Conservation (phyloP, 1,140 invertebrate genomes). For the Heliconius melpomene region DNA sequence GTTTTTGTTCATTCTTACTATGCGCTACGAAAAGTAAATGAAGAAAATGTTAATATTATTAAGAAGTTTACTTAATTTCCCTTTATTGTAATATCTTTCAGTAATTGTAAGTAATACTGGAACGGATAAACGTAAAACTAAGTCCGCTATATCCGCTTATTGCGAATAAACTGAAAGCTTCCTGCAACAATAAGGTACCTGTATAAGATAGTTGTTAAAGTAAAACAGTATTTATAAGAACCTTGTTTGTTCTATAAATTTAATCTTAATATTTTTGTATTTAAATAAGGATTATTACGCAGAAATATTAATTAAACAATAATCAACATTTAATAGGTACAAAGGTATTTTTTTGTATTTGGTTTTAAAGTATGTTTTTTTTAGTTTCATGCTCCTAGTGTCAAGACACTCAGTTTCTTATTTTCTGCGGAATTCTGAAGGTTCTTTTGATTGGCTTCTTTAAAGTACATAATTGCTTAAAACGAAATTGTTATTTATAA, state of each 20-base stretch:
- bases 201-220: not conserved
- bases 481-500: too few relatives aligned
- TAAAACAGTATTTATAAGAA: not conserved
- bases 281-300: too few relatives aligned
- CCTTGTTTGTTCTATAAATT: not conserved
- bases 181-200: not conserved
- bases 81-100: not conserved
- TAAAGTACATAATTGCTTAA: too few relatives aligned
- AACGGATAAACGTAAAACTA: not conserved
- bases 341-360: too few relatives aligned
- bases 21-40: not conserved
- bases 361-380: too few relatives aligned
- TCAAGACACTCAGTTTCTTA: too few relatives aligned
- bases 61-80: not conserved
- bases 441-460: too few relatives aligned
- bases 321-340: too few relatives aligned
- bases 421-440: too few relatives aligned
- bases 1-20: not conserved
- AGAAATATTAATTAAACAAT: too few relatives aligned
- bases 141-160: constrained; percentile 3
- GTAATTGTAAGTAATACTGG: not conserved
- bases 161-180: constrained; percentile 9
- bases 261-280: too few relatives aligned
- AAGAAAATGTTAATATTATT: not conserved
- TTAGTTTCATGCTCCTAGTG: too few relatives aligned